phyloP scores from a whole-genome alignment of 2,888 invertebrate genomes.

The Ochropacha duplaris region DNA sequence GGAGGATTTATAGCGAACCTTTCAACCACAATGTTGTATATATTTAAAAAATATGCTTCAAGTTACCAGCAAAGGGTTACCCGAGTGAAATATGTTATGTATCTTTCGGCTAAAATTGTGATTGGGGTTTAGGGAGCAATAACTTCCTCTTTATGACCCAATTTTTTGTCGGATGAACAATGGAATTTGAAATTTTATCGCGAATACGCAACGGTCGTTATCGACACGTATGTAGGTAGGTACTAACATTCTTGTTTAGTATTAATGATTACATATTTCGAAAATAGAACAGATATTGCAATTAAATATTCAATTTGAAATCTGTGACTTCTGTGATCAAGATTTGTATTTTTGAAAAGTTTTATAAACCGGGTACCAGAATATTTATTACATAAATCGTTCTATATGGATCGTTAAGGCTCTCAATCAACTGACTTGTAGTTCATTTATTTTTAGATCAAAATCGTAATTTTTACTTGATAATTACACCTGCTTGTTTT shows the following conservation, averaged over 20 bases:
- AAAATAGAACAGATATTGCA: neutral
- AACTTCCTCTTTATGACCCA: slow-evolving; percentile 74
- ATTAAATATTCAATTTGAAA: neutral
- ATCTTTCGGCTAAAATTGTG: slow-evolving; percentile 69
- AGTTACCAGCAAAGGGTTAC: slow-evolving; percentile 30
- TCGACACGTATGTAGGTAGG: slow-evolving; percentile 37
- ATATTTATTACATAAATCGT: too few relatives aligned
- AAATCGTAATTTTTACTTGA: too few relatives aligned
- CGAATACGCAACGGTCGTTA: slow-evolving; percentile 42
- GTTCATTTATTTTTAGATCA: too few relatives aligned
- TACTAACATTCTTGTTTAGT: too few relatives aligned
- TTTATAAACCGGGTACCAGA: too few relatives aligned
- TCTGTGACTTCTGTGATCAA: neutral
- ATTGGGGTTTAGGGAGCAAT: slow-evolving; percentile 75
- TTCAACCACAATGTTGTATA: slow-evolving; percentile 55
- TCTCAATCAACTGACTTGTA: too few relatives aligned
- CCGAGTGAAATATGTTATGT: slow-evolving; percentile 66
- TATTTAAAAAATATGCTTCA: slow-evolving; percentile 42
- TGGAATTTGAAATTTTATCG: slow-evolving; percentile 71
- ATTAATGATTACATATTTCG: slow-evolving; percentile 24
- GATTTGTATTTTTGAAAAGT: too few relatives aligned
- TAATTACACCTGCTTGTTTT: too few relatives aligned
- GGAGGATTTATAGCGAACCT: slow-evolving; percentile 63
- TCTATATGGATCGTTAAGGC: too few relatives aligned
- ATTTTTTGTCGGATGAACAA: slow-evolving; percentile 76